A percentile compares a stretch with the other conserved stretches of the same genome.
phyloP scores from a whole-genome alignment of 2,888 invertebrate genomes.

The Cancer borealis region DNA sequence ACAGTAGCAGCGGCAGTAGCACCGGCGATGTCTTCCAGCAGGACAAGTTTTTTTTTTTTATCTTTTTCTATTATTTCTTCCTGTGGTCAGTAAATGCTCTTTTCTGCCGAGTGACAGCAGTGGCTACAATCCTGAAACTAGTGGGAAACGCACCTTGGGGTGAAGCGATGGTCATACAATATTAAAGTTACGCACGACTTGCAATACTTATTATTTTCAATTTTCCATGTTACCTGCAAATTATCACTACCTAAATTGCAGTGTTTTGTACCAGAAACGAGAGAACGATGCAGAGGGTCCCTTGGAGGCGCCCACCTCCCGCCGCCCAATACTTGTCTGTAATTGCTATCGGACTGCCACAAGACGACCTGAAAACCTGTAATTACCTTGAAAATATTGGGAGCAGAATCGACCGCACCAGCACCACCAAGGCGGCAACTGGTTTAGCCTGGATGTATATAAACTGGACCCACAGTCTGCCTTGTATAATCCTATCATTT shows the following conservation, averaged over 20 bases:
- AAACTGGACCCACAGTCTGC: background rate
- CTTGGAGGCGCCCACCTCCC: background rate
- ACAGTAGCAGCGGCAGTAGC: background rate
- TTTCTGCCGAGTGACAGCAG: background rate
- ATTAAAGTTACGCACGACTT: conserved; percentile 12
- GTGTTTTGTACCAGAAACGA: conserved; percentile 29
- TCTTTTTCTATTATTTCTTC: background rate
- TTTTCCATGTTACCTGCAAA: background rate
- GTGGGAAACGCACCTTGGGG: background rate
- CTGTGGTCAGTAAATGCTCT: background rate
- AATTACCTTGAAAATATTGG: conserved; percentile 31
- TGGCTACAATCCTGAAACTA: background rate
- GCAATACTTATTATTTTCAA: conserved; percentile 25
- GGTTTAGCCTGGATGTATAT: conserved; percentile 39
- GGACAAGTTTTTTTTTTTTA: background rate
- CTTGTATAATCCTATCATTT: conserved; percentile 48
- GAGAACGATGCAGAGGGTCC: conserved; percentile 12
- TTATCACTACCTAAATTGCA: conserved; percentile 15
- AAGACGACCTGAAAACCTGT: conserved; percentile 32
- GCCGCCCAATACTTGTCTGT: background rate
- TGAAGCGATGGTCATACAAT: background rate
- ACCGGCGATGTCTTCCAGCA: background rate
- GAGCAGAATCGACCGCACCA: background rate
- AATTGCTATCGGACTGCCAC: conserved; percentile 37
- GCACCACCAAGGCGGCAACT: conserved; percentile 21